Evolutionary conservation across 2,797 vertebrate genomes (phyloP).

Genomic region (Molossus alvarezi): DNA sequence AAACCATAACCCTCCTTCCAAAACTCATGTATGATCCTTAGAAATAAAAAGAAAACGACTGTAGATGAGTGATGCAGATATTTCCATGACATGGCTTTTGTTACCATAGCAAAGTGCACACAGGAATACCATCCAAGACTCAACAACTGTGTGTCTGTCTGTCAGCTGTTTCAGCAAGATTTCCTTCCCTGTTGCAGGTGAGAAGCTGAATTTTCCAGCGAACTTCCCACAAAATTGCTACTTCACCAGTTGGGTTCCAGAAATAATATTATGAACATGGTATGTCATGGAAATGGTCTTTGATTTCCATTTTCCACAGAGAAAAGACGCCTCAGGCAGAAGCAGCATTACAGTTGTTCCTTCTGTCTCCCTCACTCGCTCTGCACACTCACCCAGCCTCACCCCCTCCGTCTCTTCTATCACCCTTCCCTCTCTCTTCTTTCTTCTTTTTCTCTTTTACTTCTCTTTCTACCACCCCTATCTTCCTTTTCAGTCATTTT

Average conservation of each 20-base stretch:
- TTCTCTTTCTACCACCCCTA: background rate
- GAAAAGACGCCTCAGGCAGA: background rate
- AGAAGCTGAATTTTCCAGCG: slow-evolving; percentile 71
- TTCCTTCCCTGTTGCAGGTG: slow-evolving; percentile 40
- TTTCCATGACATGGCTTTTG: slow-evolving; percentile 25
- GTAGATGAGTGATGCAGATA: background rate
- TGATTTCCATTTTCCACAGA: background rate
- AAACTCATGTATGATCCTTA: slow-evolving; percentile 27
- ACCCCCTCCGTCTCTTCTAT: background rate
- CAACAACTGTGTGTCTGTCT: slow-evolving; percentile 24
- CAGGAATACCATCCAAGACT: background rate
- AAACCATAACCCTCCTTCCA: background rate
- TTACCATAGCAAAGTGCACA: slow-evolving; percentile 62
- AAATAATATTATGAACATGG: slow-evolving; percentile 39
- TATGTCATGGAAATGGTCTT: slow-evolving; percentile 25
- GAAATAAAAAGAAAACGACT: slow-evolving; percentile 58
- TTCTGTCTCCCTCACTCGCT: background rate
- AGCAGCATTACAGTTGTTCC: background rate
- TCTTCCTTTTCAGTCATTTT: background rate
- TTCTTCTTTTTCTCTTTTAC: background rate
- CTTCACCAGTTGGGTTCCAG: slow-evolving; percentile 56
- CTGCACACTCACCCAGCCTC: background rate
- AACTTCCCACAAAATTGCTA: slow-evolving; percentile 36
- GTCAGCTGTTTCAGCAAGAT: slow-evolving; percentile 60
- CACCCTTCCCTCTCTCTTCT: background rate